Conservation (phyloP, 1,140 invertebrate genomes). For the Pogonognathellus flavescens region DNA sequence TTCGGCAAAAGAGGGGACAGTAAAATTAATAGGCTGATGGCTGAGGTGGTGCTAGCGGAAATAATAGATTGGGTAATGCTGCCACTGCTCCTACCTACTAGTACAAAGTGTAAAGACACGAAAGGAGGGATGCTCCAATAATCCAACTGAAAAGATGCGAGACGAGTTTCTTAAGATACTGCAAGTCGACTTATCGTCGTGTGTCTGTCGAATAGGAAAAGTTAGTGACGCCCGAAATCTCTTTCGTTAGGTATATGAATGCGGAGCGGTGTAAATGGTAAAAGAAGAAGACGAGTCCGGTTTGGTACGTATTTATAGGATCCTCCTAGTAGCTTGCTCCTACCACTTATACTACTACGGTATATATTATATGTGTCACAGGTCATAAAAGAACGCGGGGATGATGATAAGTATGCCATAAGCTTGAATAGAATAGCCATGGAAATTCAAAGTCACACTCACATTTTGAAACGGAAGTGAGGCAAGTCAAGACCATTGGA, state of each 20-base stretch:
- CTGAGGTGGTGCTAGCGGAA: conserved; percentile 29
- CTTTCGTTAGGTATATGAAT: too few species aligned
- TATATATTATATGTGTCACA: not conserved
- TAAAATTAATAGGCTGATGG: conserved; percentile 47
- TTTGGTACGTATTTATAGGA: not conserved
- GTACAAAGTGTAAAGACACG: not conserved
- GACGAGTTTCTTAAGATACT: conserved; percentile 17
- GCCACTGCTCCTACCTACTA: not conserved
- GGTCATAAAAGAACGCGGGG: conserved; percentile 29
- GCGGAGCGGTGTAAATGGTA: too few species aligned
- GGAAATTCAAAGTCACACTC: conserved; percentile 32
- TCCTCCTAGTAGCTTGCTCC: not conserved
- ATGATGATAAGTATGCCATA: conserved; percentile 5
- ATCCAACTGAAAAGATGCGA: conserved; percentile 17
- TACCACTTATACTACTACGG: not conserved
- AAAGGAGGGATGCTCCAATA: conserved; percentile 17
- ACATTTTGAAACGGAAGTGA: conserved; percentile 44
- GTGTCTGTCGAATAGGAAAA: conserved; percentile 45
- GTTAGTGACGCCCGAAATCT: conserved; percentile 24
- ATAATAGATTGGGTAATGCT: conserved; percentile 23
- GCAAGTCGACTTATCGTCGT: conserved; percentile 34
- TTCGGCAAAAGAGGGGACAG: conserved; percentile 30
- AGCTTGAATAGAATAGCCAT: conserved; percentile 21
- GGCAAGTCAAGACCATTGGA: conserved; percentile 7
- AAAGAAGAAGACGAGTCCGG: not conserved